These are phyloP conservation scores for Gymnocypris eckloni DNA, from an alignment of 2,797 vertebrate species.

Conservation along the genomic window DNA sequence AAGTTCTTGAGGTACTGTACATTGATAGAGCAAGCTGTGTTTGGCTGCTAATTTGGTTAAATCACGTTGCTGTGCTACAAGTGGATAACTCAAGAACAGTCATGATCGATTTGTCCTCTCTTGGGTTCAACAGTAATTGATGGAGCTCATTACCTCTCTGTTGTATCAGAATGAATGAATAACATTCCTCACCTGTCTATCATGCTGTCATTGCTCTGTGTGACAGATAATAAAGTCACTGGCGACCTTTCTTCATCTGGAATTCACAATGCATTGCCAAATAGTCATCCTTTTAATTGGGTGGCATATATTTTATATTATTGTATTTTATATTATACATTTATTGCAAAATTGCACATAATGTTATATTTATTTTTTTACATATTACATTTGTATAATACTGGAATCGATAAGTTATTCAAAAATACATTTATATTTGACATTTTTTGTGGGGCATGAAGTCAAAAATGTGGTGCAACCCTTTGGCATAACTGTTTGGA, in stretches of 20 bases:
- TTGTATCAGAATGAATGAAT: conserved; percentile 30
- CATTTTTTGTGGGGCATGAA: too few species aligned
- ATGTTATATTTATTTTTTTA: neutral
- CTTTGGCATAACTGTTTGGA: neutral
- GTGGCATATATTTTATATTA: neutral
- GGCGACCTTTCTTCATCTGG: neutral
- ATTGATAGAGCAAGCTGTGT: neutral
- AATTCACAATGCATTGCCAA: neutral
- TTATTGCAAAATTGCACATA: neutral
- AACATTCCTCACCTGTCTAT: conserved; percentile 37
- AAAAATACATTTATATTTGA: too few species aligned
- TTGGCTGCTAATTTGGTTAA: neutral
- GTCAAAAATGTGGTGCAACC: neutral
- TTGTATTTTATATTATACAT: neutral
- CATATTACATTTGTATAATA: neutral
- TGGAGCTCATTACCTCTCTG: conserved; percentile 28
- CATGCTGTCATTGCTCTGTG: conserved; percentile 9
- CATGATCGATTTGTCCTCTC: conserved; percentile 19
- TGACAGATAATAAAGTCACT: conserved; percentile 13
- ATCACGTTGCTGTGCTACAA: neutral
- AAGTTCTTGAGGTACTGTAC: neutral
- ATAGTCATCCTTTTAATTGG: neutral
- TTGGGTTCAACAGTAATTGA: conserved; percentile 3
- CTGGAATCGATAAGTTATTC: too few species aligned
- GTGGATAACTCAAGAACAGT: neutral